phyloP scores from a whole-genome alignment of 2,888 invertebrate genomes.

The Malachius bipustulatus region DNA sequence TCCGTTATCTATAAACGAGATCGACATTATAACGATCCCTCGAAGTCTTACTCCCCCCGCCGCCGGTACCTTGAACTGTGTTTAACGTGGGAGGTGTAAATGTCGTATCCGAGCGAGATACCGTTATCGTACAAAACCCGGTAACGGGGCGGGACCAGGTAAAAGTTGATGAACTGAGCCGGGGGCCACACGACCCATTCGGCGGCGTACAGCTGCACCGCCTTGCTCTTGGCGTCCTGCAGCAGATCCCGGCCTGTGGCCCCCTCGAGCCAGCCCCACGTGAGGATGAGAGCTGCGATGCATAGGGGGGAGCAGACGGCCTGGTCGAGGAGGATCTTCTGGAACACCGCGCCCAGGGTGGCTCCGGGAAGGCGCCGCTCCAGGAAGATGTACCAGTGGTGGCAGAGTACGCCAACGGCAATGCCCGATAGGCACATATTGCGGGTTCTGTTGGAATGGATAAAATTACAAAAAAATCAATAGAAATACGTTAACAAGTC shows the following conservation, averaged over 20 bases:
- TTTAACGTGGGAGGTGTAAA: not conserved
- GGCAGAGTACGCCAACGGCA: constrained; percentile 67
- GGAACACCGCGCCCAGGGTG: constrained; percentile 44
- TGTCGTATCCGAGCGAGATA: constrained; percentile 52
- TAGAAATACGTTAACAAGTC: no score
- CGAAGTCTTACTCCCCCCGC: no score
- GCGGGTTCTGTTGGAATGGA: no score
- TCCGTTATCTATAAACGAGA: no score
- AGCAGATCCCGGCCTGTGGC: constrained; percentile 48
- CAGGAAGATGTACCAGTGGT: constrained; percentile 74
- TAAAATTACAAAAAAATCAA: no score
- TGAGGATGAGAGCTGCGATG: constrained; percentile 65
- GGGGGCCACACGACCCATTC: constrained; percentile 92
- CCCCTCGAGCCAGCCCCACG: constrained; percentile 60
- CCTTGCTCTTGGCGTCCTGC: constrained; percentile 60
- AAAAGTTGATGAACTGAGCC: constrained; percentile 87
- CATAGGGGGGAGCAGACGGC: constrained; percentile 70
- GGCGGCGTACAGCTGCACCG: constrained; percentile 64
- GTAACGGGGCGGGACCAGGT: constrained; percentile 66
- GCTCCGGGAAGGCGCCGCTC: constrained; percentile 62
- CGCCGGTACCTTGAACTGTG: no score
- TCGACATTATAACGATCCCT: no score
- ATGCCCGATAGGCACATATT: constrained; percentile 71
- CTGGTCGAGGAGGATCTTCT: constrained; percentile 76
- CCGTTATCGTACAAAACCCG: constrained; percentile 79